phyloP scores from a whole-genome alignment of 92 coral and sea anemone genomes.

The Pocillopora grandis region DNA sequence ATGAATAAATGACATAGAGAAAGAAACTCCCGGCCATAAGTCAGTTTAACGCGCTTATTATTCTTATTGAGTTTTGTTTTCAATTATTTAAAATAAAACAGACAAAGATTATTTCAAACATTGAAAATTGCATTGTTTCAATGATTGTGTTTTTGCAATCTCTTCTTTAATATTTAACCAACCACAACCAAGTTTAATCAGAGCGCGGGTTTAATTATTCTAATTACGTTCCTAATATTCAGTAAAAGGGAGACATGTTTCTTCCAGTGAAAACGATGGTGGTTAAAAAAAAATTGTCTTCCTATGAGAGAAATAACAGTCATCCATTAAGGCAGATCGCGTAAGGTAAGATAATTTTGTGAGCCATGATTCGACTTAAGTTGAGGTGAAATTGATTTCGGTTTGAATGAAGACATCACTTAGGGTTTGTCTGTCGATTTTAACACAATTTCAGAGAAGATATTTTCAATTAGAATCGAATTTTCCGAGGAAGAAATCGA shows the following conservation, averaged over 20 bases:
- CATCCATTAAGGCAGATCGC: no score
- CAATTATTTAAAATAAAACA: background rate
- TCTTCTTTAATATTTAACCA: conserved; percentile 4
- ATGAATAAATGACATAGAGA: background rate
- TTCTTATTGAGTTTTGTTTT: background rate
- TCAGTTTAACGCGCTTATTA: background rate
- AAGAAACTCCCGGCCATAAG: background rate
- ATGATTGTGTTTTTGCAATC: conserved; percentile 12
- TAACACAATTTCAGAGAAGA: no score
- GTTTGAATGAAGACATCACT: no score
- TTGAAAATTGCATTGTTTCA: conserved; percentile 13
- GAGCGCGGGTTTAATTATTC: conserved; percentile 9
- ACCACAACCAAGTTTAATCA: background rate
- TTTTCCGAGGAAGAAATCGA: background rate
- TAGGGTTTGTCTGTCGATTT: no score
- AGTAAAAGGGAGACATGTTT: background rate
- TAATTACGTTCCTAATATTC: background rate
- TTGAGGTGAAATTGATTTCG: no score
- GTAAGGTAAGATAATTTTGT: no score
- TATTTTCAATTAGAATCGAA: background rate
- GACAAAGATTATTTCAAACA: conserved; percentile 8
- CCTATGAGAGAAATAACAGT: background rate
- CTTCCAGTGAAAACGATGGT: background rate
- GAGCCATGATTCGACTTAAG: no score
- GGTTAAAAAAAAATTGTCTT: background rate